These are phyloP conservation scores for Helogale parvula DNA, from an alignment of 2,113 vertebrate species.

Conservation along the genomic window DNA sequence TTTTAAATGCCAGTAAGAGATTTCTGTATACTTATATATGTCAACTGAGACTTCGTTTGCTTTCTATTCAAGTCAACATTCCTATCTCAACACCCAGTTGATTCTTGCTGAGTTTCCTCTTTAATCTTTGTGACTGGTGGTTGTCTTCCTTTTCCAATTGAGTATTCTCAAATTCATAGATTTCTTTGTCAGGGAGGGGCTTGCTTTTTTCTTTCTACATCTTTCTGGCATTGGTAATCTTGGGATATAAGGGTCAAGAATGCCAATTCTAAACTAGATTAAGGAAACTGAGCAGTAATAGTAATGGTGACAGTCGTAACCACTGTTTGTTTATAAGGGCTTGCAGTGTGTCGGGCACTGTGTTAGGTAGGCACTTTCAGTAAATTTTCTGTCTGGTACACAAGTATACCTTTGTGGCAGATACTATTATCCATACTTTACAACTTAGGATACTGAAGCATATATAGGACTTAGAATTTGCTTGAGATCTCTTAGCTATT, in stretches of 20 bases:
- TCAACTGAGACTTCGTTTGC: conserved; percentile 36
- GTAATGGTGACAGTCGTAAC: background rate
- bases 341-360: background rate
- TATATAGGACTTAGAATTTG: background rate
- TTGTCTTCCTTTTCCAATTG: conserved; percentile 20
- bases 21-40: background rate
- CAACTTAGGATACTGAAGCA: background rate
- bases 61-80: conserved; percentile 37
- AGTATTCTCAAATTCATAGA: background rate
- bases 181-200: background rate
- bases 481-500: background rate
- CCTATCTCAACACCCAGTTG: background rate
- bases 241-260: background rate
- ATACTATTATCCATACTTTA: background rate
- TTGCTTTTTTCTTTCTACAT: background rate
- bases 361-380: background rate
- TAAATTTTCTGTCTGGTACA: background rate
- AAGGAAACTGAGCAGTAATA: background rate
- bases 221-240: background rate
- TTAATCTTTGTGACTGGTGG: conserved; percentile 16
- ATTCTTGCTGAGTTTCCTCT: conserved; percentile 15
- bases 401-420: background rate
- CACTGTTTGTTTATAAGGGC: background rate
- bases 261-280: background rate
- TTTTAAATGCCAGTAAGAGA: background rate